Base-by-base conservation (phyloP, 2,888 invertebrate species). In the Agrilus cyanescens region DNA sequence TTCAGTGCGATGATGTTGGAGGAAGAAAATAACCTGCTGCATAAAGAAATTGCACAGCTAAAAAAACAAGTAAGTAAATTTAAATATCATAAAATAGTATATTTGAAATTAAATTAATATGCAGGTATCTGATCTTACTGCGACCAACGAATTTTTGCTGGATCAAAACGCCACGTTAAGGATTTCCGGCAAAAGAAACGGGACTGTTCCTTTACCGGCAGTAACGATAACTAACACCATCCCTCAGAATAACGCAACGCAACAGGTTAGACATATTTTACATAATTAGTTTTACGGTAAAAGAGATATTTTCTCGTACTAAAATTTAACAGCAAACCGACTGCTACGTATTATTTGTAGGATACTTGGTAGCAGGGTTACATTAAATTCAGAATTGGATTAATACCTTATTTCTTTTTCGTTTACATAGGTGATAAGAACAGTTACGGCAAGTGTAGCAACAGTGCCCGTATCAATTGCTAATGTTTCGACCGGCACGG, bases 141-240 rank as follows among this genome's bases (percentile, higher is more conserved):
- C 83, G 2, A 82, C 84, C 7, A 86, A 86, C 61, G 84, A 85
- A 59, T 84, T 85, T 60, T 69, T 86, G 10, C 63, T 85, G 48
- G 82, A 83, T 54, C 84, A 85, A 64, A 85, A 85, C 63, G 83
- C 84, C 16, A 78, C 79, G 49, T 65, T 83, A 46, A 70, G 85
- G 25, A 69, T 80, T 48, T 73, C 73, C 12, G 74, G 72, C 44
- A 75, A 76, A 50, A 65, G 72, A 33, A 66, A 67, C 44, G 70
- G 70, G 8, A 67, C 74, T 3, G 75, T 77, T 4, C 73, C 74
- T 3, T 73, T 78, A 12, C 76, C 79, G 5, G 72, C 75, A 8
- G 75, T 76, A 2, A 75, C 75, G 2, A 71, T 78, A 8, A 75
- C 76, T 5, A 72, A 72, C 47, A 72, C 74, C 10, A 66, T 70